phyloP scores from a whole-genome alignment of 2,888 invertebrate genomes.

The Brachypterus glaber region DNA sequence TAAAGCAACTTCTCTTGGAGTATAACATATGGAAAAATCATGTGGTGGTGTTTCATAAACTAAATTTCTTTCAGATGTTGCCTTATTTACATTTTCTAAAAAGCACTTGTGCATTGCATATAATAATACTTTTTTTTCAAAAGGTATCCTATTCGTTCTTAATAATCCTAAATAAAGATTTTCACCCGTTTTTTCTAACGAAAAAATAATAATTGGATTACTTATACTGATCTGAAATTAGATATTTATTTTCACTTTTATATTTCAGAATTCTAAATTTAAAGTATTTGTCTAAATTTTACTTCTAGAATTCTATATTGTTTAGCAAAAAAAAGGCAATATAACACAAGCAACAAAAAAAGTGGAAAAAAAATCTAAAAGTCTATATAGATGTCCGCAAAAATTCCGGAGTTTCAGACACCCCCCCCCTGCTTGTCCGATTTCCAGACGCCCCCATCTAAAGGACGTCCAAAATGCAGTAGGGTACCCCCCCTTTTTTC shows the following conservation, averaged over 20 bases:
- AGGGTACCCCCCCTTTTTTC: too few relatives aligned
- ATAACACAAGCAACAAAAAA: too few relatives aligned
- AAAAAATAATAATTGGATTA: not conserved
- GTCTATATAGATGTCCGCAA: too few relatives aligned
- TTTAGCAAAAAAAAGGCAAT: too few relatives aligned
- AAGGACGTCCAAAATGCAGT: too few relatives aligned
- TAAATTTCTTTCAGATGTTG: not conserved
- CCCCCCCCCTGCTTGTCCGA: too few relatives aligned
- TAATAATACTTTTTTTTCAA: not conserved
- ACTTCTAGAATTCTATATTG: too few relatives aligned
- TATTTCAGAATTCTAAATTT: too few relatives aligned
- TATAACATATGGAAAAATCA: not conserved
- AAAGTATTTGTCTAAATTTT: too few relatives aligned
- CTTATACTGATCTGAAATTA: not conserved
- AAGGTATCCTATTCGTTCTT: not conserved
- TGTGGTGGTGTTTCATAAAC: not conserved
- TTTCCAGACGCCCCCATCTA: too few relatives aligned
- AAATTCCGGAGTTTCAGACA: too few relatives aligned
- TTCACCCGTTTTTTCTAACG: not conserved
- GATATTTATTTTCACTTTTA: not conserved
- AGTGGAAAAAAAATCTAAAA: too few relatives aligned
- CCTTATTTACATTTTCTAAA: not conserved
- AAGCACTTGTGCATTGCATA: not conserved
- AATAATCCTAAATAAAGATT: not conserved
- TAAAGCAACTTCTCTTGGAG: not conserved